Evolutionary conservation across 1,140 invertebrate genomes (phyloP), one percentile per base, ranked within the genome.

Genomic region (Drosophila repletoides): DNA sequence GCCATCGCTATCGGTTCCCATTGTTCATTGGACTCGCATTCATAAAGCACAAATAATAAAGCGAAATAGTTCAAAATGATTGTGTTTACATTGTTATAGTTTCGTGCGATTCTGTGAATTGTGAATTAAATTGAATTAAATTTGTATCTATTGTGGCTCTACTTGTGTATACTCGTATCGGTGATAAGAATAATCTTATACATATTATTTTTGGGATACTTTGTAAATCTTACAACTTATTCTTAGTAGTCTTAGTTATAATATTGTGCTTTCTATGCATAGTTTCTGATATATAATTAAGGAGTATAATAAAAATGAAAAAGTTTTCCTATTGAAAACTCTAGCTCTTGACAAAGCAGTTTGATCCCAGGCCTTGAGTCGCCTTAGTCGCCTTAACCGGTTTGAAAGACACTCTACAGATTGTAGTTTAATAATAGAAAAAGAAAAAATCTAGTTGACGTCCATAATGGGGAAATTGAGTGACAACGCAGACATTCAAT

Each of bases 401-500:
- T 80, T 80, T 72, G 64, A 68, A 21, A 29, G 15, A 40, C 14
- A n/a, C 7, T 76, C 53, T 56, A 58, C 56, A 60, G 58, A 76
- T 77, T 63, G 74, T 56, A 15, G 29, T 55, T 33, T 52, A 45
- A 53, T 38, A 58, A 43, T 61, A 68, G 48, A 72, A 46, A 73
- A 19, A 51, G 17, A 74, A 83, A 69, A 77, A 43, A 63, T 77
- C 77, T 63, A 70, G 46, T 66, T 72, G 64, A 66, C 56, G 60
- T 45, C 77, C 79, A 60, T 84, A 84, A 83, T 83, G 79, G 79
- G 64, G 63, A 31, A 72, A 72, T 34, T 72, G 70, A 76, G 53
- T 75, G 76, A 72, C 67, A 83, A 64, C 63, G 56, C 67, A 76
- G 48, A 48, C 46, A 64, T 48, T 80, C 77, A 72, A 76, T 81